phyloP scores from a whole-genome alignment of 2,113 vertebrate genomes.

The Malaclemys terrapin region DNA sequence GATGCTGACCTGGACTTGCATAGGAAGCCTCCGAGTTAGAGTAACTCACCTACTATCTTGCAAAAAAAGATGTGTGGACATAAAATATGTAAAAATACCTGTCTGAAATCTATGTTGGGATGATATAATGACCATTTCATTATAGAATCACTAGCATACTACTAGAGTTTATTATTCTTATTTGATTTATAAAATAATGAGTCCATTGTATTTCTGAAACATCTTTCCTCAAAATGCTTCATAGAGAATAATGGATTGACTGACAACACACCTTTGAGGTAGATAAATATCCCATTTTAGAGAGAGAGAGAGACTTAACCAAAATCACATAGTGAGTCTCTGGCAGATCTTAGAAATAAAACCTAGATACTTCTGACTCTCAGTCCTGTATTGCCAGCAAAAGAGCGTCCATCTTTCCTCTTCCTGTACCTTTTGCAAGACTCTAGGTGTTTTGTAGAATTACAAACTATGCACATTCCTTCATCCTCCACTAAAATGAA shows the following conservation, averaged over 20 bases:
- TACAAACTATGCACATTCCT: background rate
- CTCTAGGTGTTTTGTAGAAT: background rate
- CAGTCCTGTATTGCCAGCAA: background rate
- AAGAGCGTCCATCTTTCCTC: background rate
- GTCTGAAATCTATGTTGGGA: background rate
- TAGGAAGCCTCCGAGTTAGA: background rate
- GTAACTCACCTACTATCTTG: background rate
- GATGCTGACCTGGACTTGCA: background rate
- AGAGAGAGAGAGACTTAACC: background rate
- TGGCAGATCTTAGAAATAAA: slow-evolving; percentile 26
- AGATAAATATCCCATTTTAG: background rate
- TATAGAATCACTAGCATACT: slow-evolving; percentile 4
- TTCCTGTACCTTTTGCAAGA: background rate
- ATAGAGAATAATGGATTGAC: background rate
- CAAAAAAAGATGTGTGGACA: slow-evolving; percentile 24
- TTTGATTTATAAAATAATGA: slow-evolving; percentile 44
- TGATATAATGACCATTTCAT: slow-evolving; percentile 13
- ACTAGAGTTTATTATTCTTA: background rate
- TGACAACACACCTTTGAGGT: background rate
- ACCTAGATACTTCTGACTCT: background rate
- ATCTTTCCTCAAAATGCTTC: slow-evolving; percentile 23
- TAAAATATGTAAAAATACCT: slow-evolving; percentile 19
- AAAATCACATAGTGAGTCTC: background rate
- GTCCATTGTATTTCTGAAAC: background rate
- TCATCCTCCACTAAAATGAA: background rate